Evolutionary conservation across 2,888 invertebrate species (phyloP), one percentile per base, ranked within the genome.

Genomic region (Caenorhabditis imperialis): DNA sequence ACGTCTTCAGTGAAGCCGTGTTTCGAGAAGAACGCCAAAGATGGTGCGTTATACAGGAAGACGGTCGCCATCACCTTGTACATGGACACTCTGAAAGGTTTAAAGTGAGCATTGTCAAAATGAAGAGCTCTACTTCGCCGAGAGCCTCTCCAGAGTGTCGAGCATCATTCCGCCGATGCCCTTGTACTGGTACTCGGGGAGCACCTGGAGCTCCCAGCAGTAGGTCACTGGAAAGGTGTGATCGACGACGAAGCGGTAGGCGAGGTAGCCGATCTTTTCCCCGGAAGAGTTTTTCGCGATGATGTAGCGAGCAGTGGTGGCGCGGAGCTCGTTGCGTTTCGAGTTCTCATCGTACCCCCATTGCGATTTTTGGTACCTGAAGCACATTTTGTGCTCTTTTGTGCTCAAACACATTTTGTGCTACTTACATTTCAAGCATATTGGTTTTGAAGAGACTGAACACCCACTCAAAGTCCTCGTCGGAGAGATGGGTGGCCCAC

Each of bases 131-230:
- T 57, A 85, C 84, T 78, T 84, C 37, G 75, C 85, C 47, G 93
- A 94, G 67, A 95, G 91, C 55, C 91, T 89, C 89, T 94, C 94
- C 77, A 95, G 89, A 78, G 93, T 91, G 85, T 92, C 91, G 91
- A 95, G 92, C 89, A 95, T 91, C 86, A 93, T 93, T 88, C 92
- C 92, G 4, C 95, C 95, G 44, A 95, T 90, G 10, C 94, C 94
- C 89, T 93, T 93, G 72, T 93, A 91, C 76, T 93, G 92, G 30
- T 92, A 91, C 10, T 89, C 90, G 54, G 91, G 89, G 86, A 93
- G 93, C 81, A 95, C 90, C 89, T 96, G 95, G 77, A 95, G 91
- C 89, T 95, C 95, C 90, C 95, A 96, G 89, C 94, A 94, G 85
- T 53, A 89, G 83, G 10, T 40, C 7, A 54, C 93, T 84, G 78